Conservation (phyloP, 2,113 vertebrate species). For the Lampris megalopsis region DNA sequence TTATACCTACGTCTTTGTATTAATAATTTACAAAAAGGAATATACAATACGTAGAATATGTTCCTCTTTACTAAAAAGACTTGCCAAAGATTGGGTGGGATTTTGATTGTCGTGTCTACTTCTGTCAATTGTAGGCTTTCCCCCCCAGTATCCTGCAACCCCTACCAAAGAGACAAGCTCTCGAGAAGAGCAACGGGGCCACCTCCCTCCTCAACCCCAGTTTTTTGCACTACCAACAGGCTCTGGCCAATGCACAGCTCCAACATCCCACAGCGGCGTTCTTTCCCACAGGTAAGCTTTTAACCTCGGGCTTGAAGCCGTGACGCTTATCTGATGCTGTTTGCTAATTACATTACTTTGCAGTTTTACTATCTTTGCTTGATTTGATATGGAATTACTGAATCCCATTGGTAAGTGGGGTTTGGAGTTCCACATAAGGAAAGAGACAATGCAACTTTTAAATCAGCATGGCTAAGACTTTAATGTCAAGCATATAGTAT, state of each 20-base stretch:
- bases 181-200: slow-evolving; percentile 95
- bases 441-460: no score
- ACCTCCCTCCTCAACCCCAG: slow-evolving; percentile 92
- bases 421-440: no score
- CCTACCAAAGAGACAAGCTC: slow-evolving; percentile 98
- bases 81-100: not conserved
- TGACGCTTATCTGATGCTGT: no score
- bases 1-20: slow-evolving; percentile 15
- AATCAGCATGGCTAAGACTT: no score
- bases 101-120: slow-evolving; percentile 25
- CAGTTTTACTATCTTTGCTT: no score
- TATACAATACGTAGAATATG: slow-evolving; percentile 25
- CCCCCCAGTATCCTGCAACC: slow-evolving; percentile 93
- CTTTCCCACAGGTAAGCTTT: slow-evolving; percentile 91
- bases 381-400: no score
- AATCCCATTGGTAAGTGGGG: no score
- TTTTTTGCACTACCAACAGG: slow-evolving; percentile 98
- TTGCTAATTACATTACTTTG: no score
- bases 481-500: no score
- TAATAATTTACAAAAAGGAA: slow-evolving; percentile 9
- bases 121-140: slow-evolving; percentile 85
- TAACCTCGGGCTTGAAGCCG: no score
- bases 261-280: slow-evolving; percentile 89
- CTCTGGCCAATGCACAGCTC: slow-evolving; percentile 91
- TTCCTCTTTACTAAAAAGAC: slow-evolving; percentile 12